A percentile compares a stretch with the other conserved stretches of the same genome.
These are phyloP conservation scores for Conomelus anceps DNA, from an alignment of 2,888 invertebrate species.

Conservation along the genomic window DNA sequence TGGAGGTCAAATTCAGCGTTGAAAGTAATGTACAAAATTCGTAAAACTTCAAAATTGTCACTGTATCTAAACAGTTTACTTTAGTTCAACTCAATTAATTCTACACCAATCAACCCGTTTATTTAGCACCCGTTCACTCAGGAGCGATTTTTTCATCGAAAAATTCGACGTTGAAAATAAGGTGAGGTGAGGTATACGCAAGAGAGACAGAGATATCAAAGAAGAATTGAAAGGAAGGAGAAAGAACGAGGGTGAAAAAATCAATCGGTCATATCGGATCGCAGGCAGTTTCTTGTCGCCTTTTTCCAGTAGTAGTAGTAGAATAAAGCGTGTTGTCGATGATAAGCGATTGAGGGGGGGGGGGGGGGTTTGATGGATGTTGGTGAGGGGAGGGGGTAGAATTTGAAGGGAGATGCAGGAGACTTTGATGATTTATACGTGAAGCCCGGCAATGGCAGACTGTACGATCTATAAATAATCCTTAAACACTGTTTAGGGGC, in stretches of 20 bases:
- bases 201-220: neutral
- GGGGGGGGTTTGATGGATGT: neutral
- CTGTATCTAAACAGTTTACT: neutral
- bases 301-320: neutral
- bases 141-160: neutral
- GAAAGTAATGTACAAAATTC: too few relatives aligned
- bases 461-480: slow-evolving; percentile 26
- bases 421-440: slow-evolving; percentile 2
- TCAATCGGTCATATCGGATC: neutral
- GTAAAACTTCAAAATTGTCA: too few relatives aligned
- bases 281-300: neutral
- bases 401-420: neutral
- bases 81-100: neutral
- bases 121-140: too few relatives aligned
- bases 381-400: neutral
- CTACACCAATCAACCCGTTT: too few relatives aligned
- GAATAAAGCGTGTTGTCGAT: neutral
- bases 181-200: neutral
- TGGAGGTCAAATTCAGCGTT: too few relatives aligned
- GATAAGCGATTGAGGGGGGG: neutral
- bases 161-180: neutral
- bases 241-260: neutral
- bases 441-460: slow-evolving; percentile 2
- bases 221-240: neutral
- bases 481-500: slow-evolving; percentile 25